Evolutionary conservation across 2,797 vertebrate genomes (phyloP).

Genomic region (Acridotheres tristis): DNA sequence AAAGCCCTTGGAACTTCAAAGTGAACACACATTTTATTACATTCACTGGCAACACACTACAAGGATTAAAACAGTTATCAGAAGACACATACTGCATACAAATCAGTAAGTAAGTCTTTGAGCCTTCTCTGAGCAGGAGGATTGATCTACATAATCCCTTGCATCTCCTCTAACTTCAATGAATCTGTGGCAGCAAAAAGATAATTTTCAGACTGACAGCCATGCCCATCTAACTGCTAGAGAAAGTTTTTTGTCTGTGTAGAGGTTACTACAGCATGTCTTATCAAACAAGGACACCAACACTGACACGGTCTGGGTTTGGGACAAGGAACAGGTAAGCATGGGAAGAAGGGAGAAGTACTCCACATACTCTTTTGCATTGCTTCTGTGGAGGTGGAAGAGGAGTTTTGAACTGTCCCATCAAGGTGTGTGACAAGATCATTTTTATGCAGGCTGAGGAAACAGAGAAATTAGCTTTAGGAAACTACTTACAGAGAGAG

Average conservation of each 20-base stretch:
- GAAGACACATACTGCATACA: background rate
- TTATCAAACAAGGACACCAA: background rate
- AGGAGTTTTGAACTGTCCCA: background rate
- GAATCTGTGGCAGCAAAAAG: background rate
- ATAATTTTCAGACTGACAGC: background rate
- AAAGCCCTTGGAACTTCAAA: background rate
- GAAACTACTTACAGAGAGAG: background rate
- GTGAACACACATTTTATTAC: background rate
- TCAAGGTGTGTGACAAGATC: background rate
- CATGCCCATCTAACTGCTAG: background rate
- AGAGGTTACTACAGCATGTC: background rate
- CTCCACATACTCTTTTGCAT: background rate
- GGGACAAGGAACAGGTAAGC: background rate
- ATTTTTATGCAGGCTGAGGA: background rate
- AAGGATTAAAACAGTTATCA: background rate
- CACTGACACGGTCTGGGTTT: too few relatives aligned
- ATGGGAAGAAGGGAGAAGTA: background rate
- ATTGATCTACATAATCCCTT: background rate
- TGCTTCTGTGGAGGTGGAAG: background rate
- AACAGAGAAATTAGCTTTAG: background rate
- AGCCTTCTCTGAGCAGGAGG: background rate
- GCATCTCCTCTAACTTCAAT: background rate
- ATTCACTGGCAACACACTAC: background rate
- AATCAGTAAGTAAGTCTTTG: background rate
- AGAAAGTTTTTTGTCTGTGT: background rate